A percentile compares a stretch with the other conserved stretches of the same genome.
Conservation (phyloP, 2,113 vertebrate genomes). For the Delphinapterus leucas region DNA sequence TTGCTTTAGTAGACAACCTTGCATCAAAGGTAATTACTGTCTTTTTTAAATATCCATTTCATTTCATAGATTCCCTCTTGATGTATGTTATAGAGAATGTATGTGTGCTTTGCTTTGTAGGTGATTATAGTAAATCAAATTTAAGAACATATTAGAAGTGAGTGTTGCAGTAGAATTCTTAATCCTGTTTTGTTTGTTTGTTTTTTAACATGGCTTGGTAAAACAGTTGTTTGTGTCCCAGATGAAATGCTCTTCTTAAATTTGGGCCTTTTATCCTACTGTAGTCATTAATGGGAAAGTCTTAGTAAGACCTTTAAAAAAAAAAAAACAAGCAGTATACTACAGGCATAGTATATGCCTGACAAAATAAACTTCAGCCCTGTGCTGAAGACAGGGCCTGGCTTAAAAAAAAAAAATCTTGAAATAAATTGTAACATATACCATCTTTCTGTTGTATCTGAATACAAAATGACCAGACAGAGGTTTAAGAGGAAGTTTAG, state of each 20-base stretch:
- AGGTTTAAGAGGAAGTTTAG: constrained; percentile 10
- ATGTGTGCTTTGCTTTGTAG: background rate
- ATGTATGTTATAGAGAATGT: background rate
- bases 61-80: background rate
- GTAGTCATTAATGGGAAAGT: background rate
- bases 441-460: background rate
- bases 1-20: constrained; percentile 96
- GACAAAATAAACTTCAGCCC: background rate
- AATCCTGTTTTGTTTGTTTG: background rate
- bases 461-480: background rate
- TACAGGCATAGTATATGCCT: background rate
- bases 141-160: constrained; percentile 18
- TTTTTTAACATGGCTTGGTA: background rate
- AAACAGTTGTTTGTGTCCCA: background rate
- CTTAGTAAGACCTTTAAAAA: background rate
- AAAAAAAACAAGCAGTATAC: background rate
- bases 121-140: background rate
- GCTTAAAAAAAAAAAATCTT: background rate
- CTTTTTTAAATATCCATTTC: background rate
- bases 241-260: constrained; percentile 9
- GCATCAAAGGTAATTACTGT: constrained; percentile 90
- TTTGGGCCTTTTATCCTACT: background rate
- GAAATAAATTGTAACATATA: background rate
- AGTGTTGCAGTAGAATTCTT: background rate
- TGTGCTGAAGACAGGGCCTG: background rate